These are phyloP conservation scores for Sisyra nigra DNA, from an alignment of 2,888 invertebrate species.

Conservation along the genomic window DNA sequence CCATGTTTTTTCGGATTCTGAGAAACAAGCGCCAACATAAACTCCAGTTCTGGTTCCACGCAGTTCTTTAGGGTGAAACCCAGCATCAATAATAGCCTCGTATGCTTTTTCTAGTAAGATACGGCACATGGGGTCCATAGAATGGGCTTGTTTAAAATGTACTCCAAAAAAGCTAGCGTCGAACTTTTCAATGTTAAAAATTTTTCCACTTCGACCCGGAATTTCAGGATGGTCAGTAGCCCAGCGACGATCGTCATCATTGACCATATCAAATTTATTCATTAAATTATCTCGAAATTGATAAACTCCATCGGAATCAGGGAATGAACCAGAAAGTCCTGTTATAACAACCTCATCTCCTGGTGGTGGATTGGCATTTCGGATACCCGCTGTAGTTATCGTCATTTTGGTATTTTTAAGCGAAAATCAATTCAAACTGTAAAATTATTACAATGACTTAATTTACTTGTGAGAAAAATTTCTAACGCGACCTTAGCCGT, in stretches of 20 bases:
- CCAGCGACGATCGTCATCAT: conserved; percentile 66
- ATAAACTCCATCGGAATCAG: conserved; percentile 56
- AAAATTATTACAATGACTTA: too few relatives aligned
- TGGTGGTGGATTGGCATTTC: background rate
- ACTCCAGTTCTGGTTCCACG: conserved; percentile 63
- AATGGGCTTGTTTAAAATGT: conserved; percentile 46
- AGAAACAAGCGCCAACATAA: conserved; percentile 61
- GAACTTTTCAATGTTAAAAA: conserved; percentile 32
- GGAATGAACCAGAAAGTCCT: conserved; percentile 57
- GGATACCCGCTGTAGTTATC: too few relatives aligned
- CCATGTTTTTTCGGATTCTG: conserved; percentile 61
- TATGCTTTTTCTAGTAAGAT: conserved; percentile 40
- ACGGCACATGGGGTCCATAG: conserved; percentile 38
- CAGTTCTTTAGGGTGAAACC: conserved; percentile 49
- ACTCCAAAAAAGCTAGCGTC: conserved; percentile 44
- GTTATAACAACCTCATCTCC: conserved; percentile 50
- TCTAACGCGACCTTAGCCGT: too few relatives aligned
- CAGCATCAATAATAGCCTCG: conserved; percentile 44
- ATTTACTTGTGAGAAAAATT: too few relatives aligned
- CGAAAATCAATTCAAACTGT: too few relatives aligned
- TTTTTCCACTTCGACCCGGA: conserved; percentile 48
- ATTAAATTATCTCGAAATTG: conserved; percentile 55
- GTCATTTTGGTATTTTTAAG: too few relatives aligned
- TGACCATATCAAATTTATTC: conserved; percentile 69
- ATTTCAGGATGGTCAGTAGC: conserved; percentile 40